These are phyloP conservation scores for Falco biarmicus DNA, from an alignment of 2,797 vertebrate species.

Conservation along the genomic window DNA sequence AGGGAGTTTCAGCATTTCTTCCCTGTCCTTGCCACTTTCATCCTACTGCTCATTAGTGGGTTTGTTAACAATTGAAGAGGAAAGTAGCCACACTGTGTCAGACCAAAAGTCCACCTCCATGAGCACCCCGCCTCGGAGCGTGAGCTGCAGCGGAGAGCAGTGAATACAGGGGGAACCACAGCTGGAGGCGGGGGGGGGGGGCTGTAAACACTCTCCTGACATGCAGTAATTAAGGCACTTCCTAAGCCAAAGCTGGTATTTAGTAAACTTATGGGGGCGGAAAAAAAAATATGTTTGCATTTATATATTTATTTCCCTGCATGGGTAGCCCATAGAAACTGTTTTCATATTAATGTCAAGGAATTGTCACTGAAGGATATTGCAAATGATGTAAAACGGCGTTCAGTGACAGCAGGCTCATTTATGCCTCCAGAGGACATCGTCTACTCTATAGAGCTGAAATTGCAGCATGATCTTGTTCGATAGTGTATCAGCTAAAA, in stretches of 20 bases:
- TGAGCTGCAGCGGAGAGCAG: not conserved
- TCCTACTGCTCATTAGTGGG: not conserved
- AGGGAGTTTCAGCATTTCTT: not conserved
- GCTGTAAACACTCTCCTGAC: no score
- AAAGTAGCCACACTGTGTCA: not conserved
- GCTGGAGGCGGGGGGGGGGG: no score
- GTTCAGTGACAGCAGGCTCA: not conserved
- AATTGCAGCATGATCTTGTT: not conserved
- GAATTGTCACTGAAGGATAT: not conserved
- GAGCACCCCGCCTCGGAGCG: not conserved
- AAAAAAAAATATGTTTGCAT: rapidly evolving
- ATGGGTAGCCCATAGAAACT: not conserved
- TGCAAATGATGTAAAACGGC: not conserved
- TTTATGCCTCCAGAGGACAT: not conserved
- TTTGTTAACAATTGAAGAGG: not conserved
- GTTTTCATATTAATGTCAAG: not conserved
- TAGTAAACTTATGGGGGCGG: not conserved
- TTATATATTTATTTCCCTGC: not conserved
- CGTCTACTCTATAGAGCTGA: not conserved
- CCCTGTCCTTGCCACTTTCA: not conserved
- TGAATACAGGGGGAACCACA: rapidly evolving
- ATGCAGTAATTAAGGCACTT: not conserved
- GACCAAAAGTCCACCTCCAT: no score
- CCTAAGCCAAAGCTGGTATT: not conserved
- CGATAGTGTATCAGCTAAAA: not conserved